phyloP scores from a whole-genome alignment of 2,888 invertebrate species.

The Diloba caeruleocephala region DNA sequence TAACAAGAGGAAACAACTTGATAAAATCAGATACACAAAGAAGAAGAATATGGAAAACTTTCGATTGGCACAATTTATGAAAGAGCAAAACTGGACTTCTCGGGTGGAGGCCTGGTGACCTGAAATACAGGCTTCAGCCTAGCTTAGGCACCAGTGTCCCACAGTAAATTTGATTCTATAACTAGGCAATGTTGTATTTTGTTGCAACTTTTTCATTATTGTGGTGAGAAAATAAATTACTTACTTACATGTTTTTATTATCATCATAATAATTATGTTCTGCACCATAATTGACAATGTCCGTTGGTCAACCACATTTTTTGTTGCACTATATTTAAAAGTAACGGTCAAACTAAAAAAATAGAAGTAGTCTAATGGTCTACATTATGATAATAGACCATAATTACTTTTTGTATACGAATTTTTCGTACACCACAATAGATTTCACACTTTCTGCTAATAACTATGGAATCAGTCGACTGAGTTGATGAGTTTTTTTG shows the following conservation, averaged over 20 bases:
- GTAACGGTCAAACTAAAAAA: constrained; percentile 30
- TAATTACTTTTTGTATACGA: constrained; percentile 44
- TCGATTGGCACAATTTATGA: too few species aligned
- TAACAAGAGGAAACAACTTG: too few species aligned
- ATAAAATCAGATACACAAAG: too few species aligned
- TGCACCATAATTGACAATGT: constrained; percentile 16
- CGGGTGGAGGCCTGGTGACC: too few species aligned
- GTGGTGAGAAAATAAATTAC: too few species aligned
- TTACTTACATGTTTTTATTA: constrained; percentile 32
- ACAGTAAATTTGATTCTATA: too few species aligned
- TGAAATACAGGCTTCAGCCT: too few species aligned
- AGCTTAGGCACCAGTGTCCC: too few species aligned
- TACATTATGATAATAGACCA: constrained; percentile 32
- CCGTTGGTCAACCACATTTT: constrained; percentile 24
- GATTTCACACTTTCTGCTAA: constrained; percentile 40
- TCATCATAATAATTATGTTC: constrained; percentile 17
- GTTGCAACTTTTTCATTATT: too few species aligned
- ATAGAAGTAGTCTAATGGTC: constrained; percentile 36
- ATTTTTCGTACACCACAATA: constrained; percentile 25
- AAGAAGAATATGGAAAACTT: too few species aligned
- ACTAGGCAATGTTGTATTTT: too few species aligned
- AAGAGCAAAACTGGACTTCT: too few species aligned
- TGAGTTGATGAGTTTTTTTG: constrained; percentile 43
- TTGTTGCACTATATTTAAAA: constrained; percentile 32
- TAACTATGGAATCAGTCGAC: constrained; percentile 8